These are phyloP conservation scores for Phthorimaea operculella DNA, from an alignment of 1,140 invertebrate genomes.

Conservation along the genomic window DNA sequence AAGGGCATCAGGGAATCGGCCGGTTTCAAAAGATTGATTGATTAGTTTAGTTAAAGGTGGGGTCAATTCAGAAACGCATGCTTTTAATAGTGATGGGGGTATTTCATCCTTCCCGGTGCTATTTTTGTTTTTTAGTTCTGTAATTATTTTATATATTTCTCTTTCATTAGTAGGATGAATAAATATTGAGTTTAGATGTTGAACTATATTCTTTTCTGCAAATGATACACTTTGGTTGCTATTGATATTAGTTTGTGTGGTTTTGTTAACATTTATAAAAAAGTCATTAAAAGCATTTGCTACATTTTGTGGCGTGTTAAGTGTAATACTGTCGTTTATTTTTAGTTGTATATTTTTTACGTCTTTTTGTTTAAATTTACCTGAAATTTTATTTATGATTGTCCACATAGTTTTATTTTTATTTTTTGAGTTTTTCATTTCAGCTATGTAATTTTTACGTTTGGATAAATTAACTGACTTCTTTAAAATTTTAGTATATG, in stretches of 20 bases:
- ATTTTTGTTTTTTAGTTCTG: background rate
- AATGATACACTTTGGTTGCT: background rate
- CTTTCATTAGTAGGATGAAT: background rate
- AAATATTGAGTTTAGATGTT: background rate
- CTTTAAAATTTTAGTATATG: slow-evolving; percentile 1
- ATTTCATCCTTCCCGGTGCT: background rate
- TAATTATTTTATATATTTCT: background rate
- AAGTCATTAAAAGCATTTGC: slow-evolving; percentile 1
- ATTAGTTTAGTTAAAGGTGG: background rate
- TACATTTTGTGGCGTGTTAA: background rate
- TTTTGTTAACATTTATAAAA: background rate
- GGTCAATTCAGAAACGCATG: background rate
- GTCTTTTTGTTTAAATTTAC: background rate
- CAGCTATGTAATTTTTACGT: background rate
- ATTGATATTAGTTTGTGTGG: background rate
- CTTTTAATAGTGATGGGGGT: background rate
- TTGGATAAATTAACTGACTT: slow-evolving; percentile 1
- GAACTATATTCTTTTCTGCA: background rate
- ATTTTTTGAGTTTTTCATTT: slow-evolving; percentile 3
- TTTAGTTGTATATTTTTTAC: slow-evolving; percentile 1
- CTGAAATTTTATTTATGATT: background rate
- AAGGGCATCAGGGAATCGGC: background rate
- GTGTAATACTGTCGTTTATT: background rate
- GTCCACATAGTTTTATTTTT: slow-evolving; percentile 7
- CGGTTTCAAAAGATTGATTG: slow-evolving; percentile 1